Conservation (phyloP, 2,113 vertebrate species). For the Peucedramus taeniatus region DNA sequence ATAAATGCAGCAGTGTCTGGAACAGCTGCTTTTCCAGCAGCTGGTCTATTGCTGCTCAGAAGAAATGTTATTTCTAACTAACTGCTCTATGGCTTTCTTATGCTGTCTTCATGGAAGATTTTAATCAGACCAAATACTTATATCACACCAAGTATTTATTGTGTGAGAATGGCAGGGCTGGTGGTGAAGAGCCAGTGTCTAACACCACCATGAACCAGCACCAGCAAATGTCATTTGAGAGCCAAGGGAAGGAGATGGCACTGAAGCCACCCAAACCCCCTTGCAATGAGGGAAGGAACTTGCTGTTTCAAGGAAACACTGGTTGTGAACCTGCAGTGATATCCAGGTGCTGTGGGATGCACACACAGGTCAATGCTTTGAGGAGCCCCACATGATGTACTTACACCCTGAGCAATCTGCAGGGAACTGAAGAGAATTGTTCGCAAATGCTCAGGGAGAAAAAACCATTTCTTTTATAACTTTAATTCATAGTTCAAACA, state of each 20-base stretch:
- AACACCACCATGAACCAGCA: background rate
- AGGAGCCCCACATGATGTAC: background rate
- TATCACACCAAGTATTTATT: background rate
- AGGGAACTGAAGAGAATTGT: background rate
- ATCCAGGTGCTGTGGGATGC: background rate
- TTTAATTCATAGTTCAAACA: background rate
- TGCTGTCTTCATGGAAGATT: background rate
- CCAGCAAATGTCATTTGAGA: fast-evolving
- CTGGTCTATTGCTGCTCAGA: background rate
- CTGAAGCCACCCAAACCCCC: background rate
- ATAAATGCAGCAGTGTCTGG: background rate
- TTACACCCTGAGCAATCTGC: background rate
- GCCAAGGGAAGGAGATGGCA: background rate
- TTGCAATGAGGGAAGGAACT: background rate
- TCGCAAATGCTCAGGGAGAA: background rate
- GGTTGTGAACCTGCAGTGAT: background rate
- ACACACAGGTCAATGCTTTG: fast-evolving
- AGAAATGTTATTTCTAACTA: background rate
- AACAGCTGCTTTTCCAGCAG: background rate
- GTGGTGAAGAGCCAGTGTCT: background rate
- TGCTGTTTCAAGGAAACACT: fast-evolving
- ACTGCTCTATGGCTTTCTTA: background rate
- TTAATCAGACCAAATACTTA: background rate
- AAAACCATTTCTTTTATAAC: background rate
- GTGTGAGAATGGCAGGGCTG: background rate